Evolutionary conservation across 2,888 invertebrate genomes (phyloP).

Genomic region (Hetaerina titia): DNA sequence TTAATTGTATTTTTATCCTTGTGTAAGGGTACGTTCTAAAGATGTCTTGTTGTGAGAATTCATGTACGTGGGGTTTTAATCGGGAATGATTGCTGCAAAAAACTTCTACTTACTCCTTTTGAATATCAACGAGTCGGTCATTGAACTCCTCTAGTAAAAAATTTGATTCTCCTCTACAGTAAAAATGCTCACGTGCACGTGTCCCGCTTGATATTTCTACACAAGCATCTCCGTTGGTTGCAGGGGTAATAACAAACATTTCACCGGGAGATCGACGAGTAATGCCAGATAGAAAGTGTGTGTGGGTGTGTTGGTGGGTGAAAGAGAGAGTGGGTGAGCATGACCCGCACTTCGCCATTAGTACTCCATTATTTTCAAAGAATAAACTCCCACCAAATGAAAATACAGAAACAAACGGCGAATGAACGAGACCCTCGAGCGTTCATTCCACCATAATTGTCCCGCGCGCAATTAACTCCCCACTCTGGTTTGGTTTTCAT

Average conservation of each 20-base stretch:
- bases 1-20: too few relatives aligned
- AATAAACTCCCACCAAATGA: neutral
- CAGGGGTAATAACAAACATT: neutral
- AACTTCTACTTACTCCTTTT: too few relatives aligned
- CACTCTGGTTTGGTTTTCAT: neutral
- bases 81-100: too few relatives aligned
- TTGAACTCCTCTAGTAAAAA: too few relatives aligned
- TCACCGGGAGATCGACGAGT: neutral
- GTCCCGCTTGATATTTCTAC: neutral
- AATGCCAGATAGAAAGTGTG: neutral
- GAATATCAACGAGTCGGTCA: too few relatives aligned
- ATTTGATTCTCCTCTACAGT: too few relatives aligned
- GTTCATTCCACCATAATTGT: neutral
- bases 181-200: neutral
- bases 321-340: neutral
- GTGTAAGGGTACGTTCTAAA: too few relatives aligned
- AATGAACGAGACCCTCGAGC: neutral
- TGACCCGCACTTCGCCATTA: neutral
- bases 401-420: neutral
- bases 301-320: neutral
- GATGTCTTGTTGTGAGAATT: too few relatives aligned
- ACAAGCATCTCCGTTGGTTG: neutral
- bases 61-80: too few relatives aligned
- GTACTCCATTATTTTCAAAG: neutral
- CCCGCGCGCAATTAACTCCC: constrained; percentile 6